Evolutionary conservation across 1,140 invertebrate species (phyloP), one percentile per base, ranked within the genome.

Genomic region (Plectrocnemia conspersa): DNA sequence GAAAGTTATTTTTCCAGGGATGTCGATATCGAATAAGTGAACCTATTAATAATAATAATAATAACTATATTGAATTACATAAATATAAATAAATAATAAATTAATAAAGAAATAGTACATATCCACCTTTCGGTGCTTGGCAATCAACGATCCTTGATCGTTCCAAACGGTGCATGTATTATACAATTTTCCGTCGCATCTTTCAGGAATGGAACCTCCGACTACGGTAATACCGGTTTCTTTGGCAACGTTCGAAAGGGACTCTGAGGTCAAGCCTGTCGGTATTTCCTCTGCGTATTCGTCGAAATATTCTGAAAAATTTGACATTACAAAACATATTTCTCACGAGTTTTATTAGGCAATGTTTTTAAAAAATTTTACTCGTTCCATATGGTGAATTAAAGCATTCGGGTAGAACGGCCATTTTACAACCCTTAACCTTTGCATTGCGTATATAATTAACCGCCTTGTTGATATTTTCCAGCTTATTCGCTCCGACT

Each of bases 21-120:
- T 87, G 65, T 97, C 88, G 66, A 97, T 95, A 72, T 97, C 93
- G 72, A 97, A 97, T 22, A 98, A 77, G 75, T 98, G 95, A 65
- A 95, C 77, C 87, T 90, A 64, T 24, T 64, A 69, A 18, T 10
- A 4, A 38, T 47, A 49, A 33, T 29, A 46, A 23, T 42, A 42
- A 25, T 52, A 13, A 27, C 3, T 21, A 4, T 25, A 29, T 29
- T 7, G n/a, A 7, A n/a, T 7, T 29, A 29, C 7, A 29, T 29
- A 7, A 29, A 29, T 29, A 29, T 40, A 18, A 7, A 40, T 40
- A 9, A 40, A 10, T n/a, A 40, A 40, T n/a, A 40, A 10, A 40
- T 41, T 19, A 21, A 2, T 41, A 41, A 10, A 41, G 13, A 41
- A 21, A 52, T 48, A 18, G n/a, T 15, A 44, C 16, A 11, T 53